Conservation (phyloP, 2,888 invertebrate species). For the Stratiomys singularior region DNA sequence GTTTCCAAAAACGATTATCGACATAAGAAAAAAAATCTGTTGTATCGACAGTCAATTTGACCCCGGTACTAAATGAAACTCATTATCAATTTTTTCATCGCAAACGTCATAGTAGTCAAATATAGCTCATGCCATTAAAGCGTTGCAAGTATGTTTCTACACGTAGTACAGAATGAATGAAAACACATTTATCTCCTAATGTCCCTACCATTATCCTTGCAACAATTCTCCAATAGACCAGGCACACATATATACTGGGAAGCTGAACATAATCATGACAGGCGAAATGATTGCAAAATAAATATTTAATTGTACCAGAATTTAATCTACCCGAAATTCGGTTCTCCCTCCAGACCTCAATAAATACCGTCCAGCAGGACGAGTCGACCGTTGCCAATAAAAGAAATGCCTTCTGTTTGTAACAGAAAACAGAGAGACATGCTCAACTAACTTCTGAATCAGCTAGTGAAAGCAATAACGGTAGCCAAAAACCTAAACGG, state of each 20-base stretch:
- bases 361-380: background rate
- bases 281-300: slow-evolving; percentile 14
- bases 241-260: background rate
- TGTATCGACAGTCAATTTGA: too few relatives aligned
- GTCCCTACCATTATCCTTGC: background rate
- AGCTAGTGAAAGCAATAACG: background rate
- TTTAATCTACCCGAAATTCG: background rate
- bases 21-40: too few relatives aligned
- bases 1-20: too few relatives aligned
- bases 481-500: background rate
- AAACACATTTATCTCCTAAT: background rate
- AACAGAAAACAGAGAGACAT: too few relatives aligned
- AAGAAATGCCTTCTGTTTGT: background rate
- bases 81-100: too few relatives aligned
- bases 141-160: too few relatives aligned
- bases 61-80: too few relatives aligned
- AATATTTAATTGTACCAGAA: slow-evolving; percentile 10
- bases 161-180: too few relatives aligned
- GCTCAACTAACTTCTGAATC: too few relatives aligned
- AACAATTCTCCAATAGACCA: background rate
- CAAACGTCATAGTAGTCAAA: too few relatives aligned
- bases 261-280: background rate
- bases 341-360: background rate
- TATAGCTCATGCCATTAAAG: too few relatives aligned
- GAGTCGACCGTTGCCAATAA: background rate